Percentiles rank a stretch among this genome's conserved stretches.
Conservation (phyloP, 2,797 vertebrate genomes). For the Sitta carolinensis region DNA sequence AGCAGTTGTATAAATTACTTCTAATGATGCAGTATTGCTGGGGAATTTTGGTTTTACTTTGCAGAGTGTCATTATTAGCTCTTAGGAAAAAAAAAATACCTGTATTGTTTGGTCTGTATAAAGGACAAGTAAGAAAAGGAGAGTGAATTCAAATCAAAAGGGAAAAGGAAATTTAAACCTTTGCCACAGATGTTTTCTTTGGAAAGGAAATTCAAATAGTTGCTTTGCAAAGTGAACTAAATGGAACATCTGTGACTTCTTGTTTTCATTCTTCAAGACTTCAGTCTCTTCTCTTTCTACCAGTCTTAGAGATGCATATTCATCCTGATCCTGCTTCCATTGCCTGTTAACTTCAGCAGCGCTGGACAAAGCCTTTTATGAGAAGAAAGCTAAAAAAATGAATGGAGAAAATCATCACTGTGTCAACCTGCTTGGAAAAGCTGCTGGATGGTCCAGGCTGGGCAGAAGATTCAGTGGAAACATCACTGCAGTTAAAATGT, state of each 20-base stretch:
- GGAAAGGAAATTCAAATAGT: slow-evolving; percentile 31
- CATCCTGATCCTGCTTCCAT: background rate
- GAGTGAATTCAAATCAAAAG: background rate
- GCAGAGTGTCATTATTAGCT: slow-evolving; percentile 26
- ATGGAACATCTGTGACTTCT: slow-evolving; percentile 46
- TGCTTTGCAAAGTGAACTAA: slow-evolving; percentile 6
- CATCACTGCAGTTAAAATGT: fast-evolving
- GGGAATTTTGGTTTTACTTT: background rate
- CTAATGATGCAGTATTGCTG: background rate
- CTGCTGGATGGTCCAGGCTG: background rate
- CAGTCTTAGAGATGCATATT: background rate
- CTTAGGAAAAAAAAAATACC: background rate
- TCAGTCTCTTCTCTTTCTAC: background rate
- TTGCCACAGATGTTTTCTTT: slow-evolving; percentile 34
- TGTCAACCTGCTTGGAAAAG: background rate
- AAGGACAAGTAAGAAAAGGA: background rate
- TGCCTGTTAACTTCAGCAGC: background rate
- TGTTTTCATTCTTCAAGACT: background rate
- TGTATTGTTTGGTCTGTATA: background rate
- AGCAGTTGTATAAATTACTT: slow-evolving; percentile 14
- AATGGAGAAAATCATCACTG: background rate
- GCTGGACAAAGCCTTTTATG: background rate
- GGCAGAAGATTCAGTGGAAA: background rate
- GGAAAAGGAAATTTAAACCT: slow-evolving; percentile 28
- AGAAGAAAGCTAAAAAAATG: background rate